Evolutionary conservation across 2,113 vertebrate genomes (phyloP).

Genomic region (Saguinus imperator): DNA sequence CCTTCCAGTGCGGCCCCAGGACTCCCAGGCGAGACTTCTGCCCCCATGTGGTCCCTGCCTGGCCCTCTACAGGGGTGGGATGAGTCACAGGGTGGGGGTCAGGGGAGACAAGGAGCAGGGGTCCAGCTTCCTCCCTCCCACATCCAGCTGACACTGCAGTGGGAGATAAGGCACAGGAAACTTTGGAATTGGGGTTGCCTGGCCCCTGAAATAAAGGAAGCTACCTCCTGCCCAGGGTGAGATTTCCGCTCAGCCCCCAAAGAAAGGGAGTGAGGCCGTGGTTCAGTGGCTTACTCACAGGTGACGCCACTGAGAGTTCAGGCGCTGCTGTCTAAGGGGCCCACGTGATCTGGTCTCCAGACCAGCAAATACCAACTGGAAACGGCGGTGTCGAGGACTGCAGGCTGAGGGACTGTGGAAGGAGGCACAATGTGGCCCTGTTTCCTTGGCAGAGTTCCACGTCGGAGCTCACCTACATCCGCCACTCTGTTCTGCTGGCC

Average conservation of each 20-base stretch:
- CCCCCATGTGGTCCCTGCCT: rapidly evolving
- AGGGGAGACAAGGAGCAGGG: neutral
- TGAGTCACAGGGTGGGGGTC: no score
- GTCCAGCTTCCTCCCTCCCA: neutral
- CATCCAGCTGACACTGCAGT: neutral
- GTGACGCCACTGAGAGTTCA: neutral
- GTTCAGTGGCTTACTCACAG: neutral
- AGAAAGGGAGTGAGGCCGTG: no score
- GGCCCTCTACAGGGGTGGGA: no score
- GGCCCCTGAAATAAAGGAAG: neutral
- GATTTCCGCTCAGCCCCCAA: neutral
- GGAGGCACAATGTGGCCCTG: rapidly evolving
- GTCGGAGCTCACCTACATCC: neutral
- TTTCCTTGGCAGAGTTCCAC: neutral
- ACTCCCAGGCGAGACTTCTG: neutral
- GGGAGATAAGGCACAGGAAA: neutral
- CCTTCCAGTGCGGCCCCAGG: neutral
- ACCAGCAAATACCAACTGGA: neutral
- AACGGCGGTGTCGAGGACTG: neutral
- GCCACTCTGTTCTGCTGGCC: neutral
- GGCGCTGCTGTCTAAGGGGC: neutral
- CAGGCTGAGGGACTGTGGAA: neutral
- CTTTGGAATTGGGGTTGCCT: neutral
- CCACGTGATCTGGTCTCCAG: neutral
- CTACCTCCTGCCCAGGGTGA: rapidly evolving